Evolutionary conservation across 2,113 vertebrate genomes (phyloP).

Genomic region (Elanoides forficatus): DNA sequence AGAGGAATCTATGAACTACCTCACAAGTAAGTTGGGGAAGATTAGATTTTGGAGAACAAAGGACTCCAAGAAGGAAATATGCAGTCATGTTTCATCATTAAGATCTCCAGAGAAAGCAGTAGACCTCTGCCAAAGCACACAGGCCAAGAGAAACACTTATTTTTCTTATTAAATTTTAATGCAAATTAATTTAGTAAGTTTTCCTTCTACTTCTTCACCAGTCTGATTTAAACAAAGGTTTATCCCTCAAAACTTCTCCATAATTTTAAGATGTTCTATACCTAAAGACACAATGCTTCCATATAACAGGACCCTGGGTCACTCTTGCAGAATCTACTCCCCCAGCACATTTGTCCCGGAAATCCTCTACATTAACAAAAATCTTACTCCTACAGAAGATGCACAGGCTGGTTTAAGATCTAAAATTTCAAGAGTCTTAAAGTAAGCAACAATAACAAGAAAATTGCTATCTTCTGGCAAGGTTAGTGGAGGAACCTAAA

Average conservation of each 20-base stretch:
- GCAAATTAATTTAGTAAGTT: neutral
- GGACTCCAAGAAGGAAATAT: neutral
- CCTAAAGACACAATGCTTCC: fast-evolving
- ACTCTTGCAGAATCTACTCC: neutral
- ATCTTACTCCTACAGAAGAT: neutral
- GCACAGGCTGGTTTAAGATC: neutral
- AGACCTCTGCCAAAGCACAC: neutral
- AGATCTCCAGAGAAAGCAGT: neutral
- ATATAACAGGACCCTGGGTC: neutral
- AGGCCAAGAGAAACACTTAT: neutral
- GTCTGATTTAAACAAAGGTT: neutral
- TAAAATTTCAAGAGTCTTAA: neutral
- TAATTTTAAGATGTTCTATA: neutral
- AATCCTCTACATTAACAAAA: neutral
- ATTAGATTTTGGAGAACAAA: neutral
- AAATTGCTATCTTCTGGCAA: neutral
- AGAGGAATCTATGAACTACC: neutral
- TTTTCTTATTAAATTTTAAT: neutral
- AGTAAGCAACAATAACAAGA: neutral
- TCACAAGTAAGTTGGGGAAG: neutral
- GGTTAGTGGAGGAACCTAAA: neutral
- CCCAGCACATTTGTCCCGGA: neutral
- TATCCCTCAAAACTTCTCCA: neutral
- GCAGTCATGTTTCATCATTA: neutral
- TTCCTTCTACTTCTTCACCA: neutral